Evolutionary conservation across 1,140 invertebrate genomes (phyloP).

Genomic region (Bombus haemorrhoidalis): DNA sequence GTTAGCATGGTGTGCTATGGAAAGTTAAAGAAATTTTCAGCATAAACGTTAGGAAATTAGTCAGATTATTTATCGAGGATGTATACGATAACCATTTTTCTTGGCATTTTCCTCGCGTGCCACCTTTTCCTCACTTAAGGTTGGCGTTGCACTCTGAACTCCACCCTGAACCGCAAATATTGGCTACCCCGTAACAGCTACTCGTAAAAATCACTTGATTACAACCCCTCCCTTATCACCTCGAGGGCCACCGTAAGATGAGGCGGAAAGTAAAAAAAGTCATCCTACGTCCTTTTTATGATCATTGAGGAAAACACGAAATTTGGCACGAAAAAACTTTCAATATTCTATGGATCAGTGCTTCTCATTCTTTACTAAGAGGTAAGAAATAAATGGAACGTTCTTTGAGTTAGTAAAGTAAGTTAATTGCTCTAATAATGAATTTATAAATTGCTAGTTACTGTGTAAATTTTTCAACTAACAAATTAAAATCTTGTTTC

Average conservation of each 20-base stretch:
- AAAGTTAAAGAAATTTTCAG: constrained; percentile 41
- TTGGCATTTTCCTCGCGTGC: constrained; percentile 12
- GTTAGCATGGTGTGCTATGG: background rate
- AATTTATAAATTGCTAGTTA: background rate
- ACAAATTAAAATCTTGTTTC: background rate
- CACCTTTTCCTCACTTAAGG: constrained; percentile 55
- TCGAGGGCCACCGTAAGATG: constrained; percentile 30
- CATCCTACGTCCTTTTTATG: constrained; percentile 25
- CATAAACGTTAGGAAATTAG: constrained; percentile 67
- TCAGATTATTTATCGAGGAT: constrained; percentile 53
- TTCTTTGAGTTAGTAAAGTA: too few species aligned
- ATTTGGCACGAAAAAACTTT: constrained; percentile 10
- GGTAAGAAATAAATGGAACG: background rate
- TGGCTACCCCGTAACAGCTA: constrained; percentile 66
- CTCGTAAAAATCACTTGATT: constrained; percentile 75
- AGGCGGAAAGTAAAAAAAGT: constrained; percentile 42
- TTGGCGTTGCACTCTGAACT: constrained; percentile 53
- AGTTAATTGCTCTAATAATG: background rate
- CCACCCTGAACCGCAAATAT: constrained; percentile 73
- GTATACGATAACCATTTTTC: constrained; percentile 51
- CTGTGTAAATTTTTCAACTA: background rate
- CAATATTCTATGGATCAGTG: background rate
- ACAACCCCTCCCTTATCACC: constrained; percentile 64
- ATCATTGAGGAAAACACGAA: constrained; percentile 28
- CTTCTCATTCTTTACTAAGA: too few species aligned